A percentile compares a stretch with the other conserved stretches of the same genome.
These are phyloP conservation scores for Pangasius sanitwongsei DNA, from an alignment of 2,797 vertebrate genomes.

Conservation along the genomic window DNA sequence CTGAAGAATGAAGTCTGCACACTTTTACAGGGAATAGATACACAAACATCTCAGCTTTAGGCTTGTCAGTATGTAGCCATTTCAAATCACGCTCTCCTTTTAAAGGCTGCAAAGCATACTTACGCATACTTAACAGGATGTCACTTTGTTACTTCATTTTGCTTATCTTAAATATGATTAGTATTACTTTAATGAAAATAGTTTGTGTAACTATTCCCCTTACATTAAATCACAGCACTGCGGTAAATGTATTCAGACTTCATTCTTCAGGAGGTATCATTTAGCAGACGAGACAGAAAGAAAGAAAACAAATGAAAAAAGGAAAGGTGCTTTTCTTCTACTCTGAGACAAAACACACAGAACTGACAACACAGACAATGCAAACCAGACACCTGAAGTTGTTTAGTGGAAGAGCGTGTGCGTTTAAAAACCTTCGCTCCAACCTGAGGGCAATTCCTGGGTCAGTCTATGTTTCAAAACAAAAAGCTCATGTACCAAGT, in stretches of 20 bases:
- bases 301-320: neutral
- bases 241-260: neutral
- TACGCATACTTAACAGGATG: neutral
- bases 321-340: neutral
- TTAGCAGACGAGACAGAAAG: neutral
- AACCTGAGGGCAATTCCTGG: conserved; percentile 19
- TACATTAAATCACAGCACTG: neutral
- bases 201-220: neutral
- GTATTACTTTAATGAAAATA: neutral
- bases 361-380: conserved; percentile 34
- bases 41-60: neutral
- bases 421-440: neutral
- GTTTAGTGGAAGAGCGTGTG: neutral
- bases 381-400: conserved; percentile 28
- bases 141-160: neutral
- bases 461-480: conserved; percentile 36
- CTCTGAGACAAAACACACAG: conserved; percentile 30
- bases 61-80: neutral
- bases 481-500: conserved; percentile 41
- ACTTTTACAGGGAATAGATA: neutral
- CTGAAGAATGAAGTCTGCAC: neutral
- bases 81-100: neutral
- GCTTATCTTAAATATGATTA: neutral
- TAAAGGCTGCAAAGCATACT: neutral
- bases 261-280: neutral